A percentile compares a stretch with the other conserved stretches of the same genome.
phyloP scores from a whole-genome alignment of 2,888 invertebrate species.

The Onchidella celtica region DNA sequence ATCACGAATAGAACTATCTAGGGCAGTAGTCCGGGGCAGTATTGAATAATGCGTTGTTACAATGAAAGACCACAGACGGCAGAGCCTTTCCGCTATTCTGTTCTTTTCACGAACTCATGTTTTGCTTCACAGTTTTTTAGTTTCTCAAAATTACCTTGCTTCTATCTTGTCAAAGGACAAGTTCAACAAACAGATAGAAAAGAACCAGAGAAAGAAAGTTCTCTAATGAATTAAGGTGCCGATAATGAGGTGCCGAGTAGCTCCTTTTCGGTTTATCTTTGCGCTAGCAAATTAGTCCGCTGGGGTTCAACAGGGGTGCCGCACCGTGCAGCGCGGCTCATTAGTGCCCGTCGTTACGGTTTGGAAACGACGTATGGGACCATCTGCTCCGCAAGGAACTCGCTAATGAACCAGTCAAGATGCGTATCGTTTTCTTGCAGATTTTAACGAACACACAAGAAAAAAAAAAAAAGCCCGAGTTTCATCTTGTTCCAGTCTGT shows the following conservation, averaged over 20 bases:
- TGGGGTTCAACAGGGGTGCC: neutral
- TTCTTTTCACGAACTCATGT: too few relatives aligned
- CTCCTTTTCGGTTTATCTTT: neutral
- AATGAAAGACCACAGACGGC: too few relatives aligned
- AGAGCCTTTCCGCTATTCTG: too few relatives aligned
- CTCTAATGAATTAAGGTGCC: neutral
- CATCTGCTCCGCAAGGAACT: neutral
- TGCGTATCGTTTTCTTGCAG: neutral
- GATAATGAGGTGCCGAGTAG: neutral
- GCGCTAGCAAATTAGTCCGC: neutral
- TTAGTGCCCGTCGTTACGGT: neutral
- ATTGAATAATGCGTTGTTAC: too few relatives aligned
- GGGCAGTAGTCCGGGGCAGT: too few relatives aligned
- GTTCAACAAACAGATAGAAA: too few relatives aligned
- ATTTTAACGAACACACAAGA: neutral
- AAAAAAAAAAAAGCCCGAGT: too few relatives aligned
- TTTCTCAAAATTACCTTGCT: too few relatives aligned
- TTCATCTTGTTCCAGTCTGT: neutral
- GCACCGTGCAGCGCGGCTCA: neutral
- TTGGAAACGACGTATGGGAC: neutral
- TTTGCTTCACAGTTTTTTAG: too few relatives aligned
- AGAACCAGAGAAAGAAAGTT: neutral
- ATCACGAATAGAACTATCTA: too few relatives aligned
- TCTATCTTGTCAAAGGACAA: too few relatives aligned
- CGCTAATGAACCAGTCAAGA: neutral